Evolutionary conservation across 2,113 vertebrate species (phyloP), one percentile per base, ranked within the genome.

Genomic region (Pygoscelis adeliae): DNA sequence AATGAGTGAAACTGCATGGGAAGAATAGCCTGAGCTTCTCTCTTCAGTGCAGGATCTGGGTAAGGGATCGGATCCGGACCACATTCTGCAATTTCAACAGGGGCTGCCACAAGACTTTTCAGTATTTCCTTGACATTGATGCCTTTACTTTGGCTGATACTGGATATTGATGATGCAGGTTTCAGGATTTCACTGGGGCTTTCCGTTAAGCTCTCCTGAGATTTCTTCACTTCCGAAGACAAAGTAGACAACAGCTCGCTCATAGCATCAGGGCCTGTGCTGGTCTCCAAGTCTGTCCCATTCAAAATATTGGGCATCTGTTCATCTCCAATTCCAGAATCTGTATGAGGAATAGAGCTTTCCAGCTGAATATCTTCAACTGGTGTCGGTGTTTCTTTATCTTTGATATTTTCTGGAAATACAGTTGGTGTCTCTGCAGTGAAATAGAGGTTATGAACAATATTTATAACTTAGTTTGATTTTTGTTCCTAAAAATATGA

Each of bases 1-100:
- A 99, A 99, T 30, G 99, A 99, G 97, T 99, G 99, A 96, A 99
- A 99, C 98, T 99, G 99, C 99, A 99, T 98, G 53, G 99, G 99
- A 87, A 99, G 98, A 97, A 99, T 98, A 77, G 98, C 97, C 19
- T 99, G 99, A 0, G 99, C 97, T 97, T 99, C 98, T 96, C 99
- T 99, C 98, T 99, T 99, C 96, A 99, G 76, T 12, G 98, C 97
- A 66, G 98, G 98, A 86, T 99, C 99, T 50, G 99, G 99, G 96
- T 99, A 99, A 22, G 98, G 98, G 74, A 99, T 89, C 0, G 99
- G 98, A 95, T 99, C 99, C 1, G 99, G 98, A 16, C 99, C 99
- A 62, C 98, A 98, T 83, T 99, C 99, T 80, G 98, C 96, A 81
- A 98, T 98, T 90, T 99, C 99, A 74, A 99, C 97, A 5, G 99